These are phyloP conservation scores for Astur gentilis DNA, from an alignment of 2,113 vertebrate species.

Conservation along the genomic window DNA sequence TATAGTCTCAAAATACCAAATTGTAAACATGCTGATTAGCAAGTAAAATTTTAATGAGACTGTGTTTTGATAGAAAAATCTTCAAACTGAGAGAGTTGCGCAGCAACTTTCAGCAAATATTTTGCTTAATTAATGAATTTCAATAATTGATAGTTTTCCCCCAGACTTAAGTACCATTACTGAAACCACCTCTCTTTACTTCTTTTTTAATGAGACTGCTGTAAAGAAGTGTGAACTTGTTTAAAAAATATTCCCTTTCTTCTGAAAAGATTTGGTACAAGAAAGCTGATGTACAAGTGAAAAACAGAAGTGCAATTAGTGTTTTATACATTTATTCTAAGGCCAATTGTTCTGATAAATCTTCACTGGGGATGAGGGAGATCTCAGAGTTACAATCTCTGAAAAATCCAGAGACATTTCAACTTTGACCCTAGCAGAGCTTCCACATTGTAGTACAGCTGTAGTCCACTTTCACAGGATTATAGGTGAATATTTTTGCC, in stretches of 20 bases:
- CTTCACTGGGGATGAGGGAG: neutral
- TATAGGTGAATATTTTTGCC: neutral
- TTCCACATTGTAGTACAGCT: neutral
- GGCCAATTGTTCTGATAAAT: neutral
- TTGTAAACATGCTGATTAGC: constrained; percentile 69
- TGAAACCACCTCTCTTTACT: constrained; percentile 39
- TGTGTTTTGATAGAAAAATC: constrained; percentile 64
- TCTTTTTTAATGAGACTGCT: constrained; percentile 50
- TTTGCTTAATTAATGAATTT: constrained; percentile 73
- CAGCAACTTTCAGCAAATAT: constrained; percentile 66
- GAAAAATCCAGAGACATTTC: neutral
- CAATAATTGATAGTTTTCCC: constrained; percentile 61
- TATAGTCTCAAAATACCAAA: constrained; percentile 63
- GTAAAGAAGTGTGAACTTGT: neutral
- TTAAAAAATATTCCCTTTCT: constrained; percentile 6
- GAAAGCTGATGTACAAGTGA: neutral
- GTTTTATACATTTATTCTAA: neutral
- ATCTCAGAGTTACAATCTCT: neutral
- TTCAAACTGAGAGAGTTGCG: constrained; percentile 50
- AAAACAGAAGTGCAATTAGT: neutral
- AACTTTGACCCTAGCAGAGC: neutral
- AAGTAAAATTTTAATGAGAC: constrained; percentile 70
- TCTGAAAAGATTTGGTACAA: neutral
- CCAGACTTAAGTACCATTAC: constrained; percentile 50
- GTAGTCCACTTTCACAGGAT: neutral